phyloP scores from a whole-genome alignment of 2,113 vertebrate species.

The Syngnathus typhle region DNA sequence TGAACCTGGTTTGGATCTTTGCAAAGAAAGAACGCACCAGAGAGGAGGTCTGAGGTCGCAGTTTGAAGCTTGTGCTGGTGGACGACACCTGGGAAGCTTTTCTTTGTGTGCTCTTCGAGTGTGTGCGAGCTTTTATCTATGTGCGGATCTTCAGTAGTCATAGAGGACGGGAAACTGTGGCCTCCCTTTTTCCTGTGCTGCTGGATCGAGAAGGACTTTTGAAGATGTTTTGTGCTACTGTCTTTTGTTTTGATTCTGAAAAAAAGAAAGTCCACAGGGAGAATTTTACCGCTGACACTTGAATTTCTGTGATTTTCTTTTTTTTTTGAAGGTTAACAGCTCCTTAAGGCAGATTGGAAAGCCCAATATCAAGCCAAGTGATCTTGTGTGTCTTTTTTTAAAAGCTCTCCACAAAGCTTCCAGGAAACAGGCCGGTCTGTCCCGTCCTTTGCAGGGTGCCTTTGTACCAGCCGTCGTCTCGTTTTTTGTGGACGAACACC shows the following conservation, averaged over 20 bases:
- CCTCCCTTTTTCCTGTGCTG: constrained; percentile 1
- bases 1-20: constrained; percentile 6
- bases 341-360: constrained; percentile 34
- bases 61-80: constrained; percentile 61
- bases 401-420: constrained; percentile 97
- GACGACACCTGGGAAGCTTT: constrained; percentile 45
- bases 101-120: constrained; percentile 43
- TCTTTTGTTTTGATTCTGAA: not conserved
- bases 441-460: constrained; percentile 94
- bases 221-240: constrained; percentile 2
- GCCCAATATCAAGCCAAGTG: constrained; percentile 29
- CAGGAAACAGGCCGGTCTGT: constrained; percentile 91
- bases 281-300: not conserved
- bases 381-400: constrained; percentile 61
- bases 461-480: constrained; percentile 98
- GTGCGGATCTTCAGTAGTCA: constrained; percentile 51
- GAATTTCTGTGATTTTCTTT: not conserved
- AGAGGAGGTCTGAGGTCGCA: constrained; percentile 60
- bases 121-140: constrained; percentile 22
- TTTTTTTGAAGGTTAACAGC: not conserved
- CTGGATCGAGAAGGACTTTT: not conserved
- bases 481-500: constrained; percentile 96
- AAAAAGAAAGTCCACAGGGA: not conserved
- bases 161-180: not conserved
- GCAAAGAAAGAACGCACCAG: constrained; percentile 52